Evolutionary conservation across 2,888 invertebrate genomes (phyloP).

Genomic region (Pandemis cinnamomeana): DNA sequence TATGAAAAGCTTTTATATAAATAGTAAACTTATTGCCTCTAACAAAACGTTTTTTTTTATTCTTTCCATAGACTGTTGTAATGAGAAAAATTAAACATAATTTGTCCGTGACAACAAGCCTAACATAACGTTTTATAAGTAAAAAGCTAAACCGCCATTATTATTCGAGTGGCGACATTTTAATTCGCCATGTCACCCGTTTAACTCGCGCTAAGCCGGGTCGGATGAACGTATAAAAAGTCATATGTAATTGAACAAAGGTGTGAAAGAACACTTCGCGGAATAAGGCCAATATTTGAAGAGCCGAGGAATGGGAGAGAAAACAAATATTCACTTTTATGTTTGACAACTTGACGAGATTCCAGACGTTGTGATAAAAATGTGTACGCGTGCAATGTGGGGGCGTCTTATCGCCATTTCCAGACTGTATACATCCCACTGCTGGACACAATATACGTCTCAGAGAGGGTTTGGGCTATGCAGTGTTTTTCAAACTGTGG

Average conservation of each 20-base stretch:
- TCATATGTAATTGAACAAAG: conserved; percentile 54
- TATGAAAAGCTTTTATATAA: too few species aligned
- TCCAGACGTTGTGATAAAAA: conserved; percentile 9
- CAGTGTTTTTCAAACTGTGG: too few species aligned
- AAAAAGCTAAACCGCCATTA: conserved; percentile 29
- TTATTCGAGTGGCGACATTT: conserved; percentile 41
- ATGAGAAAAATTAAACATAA: background rate
- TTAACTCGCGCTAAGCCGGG: conserved; percentile 55
- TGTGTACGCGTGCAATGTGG: background rate
- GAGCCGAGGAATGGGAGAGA: conserved; percentile 41
- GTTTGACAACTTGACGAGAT: conserved; percentile 21
- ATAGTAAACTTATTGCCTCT: background rate
- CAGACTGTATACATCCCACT: too few species aligned
- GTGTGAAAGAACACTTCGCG: conserved; percentile 52
- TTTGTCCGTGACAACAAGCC: background rate
- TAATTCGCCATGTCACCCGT: conserved; percentile 52
- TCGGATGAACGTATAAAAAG: conserved; percentile 55
- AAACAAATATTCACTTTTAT: conserved; percentile 33
- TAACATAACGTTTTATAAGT: conserved; percentile 3
- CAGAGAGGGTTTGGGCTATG: too few species aligned
- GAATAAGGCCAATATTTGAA: conserved; percentile 53
- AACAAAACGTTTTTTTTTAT: background rate
- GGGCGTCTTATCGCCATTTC: background rate
- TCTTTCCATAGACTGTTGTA: background rate
- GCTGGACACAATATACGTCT: too few species aligned